Conservation (phyloP, 2,113 vertebrate genomes). For the Hiodon tergisus region DNA sequence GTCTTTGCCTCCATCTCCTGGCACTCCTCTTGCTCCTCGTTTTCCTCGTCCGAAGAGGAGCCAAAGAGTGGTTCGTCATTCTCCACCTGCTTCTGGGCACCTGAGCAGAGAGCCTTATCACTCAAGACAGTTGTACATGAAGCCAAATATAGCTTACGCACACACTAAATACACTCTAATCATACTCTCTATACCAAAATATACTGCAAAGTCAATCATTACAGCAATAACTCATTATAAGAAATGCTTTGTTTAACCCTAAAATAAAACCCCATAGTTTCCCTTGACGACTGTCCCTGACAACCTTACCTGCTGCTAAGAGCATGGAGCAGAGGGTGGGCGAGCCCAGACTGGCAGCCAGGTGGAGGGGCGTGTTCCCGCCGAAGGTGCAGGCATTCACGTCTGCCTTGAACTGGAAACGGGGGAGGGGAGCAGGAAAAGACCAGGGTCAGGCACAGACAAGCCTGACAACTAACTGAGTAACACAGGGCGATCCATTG, state of each 20-base stretch:
- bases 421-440: not conserved
- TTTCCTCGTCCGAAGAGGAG: conserved; percentile 59
- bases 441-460: too few species aligned
- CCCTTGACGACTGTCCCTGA: not conserved
- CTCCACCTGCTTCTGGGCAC: conserved; percentile 76
- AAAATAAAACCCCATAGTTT: too few species aligned
- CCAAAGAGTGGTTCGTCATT: conserved; percentile 83
- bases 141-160: too few species aligned
- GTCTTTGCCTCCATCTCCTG: conserved; percentile 19
- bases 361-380: conserved; percentile 85
- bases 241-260: too few species aligned
- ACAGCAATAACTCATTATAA: too few species aligned
- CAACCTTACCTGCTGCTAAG: conserved; percentile 75
- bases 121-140: not conserved
- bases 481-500: too few species aligned
- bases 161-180: too few species aligned
- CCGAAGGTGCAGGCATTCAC: conserved; percentile 79
- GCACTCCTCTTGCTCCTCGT: conserved; percentile 41
- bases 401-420: conserved; percentile 74
- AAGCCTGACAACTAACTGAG: too few species aligned
- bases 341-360: conserved; percentile 83
- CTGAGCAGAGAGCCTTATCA: conserved; percentile 47
- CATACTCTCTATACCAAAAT: too few species aligned
- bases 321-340: conserved; percentile 88
- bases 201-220: too few species aligned